Evolutionary conservation across 2,113 vertebrate species (phyloP), one percentile per base, ranked within the genome.

Genomic region (Caranx melampygus): DNA sequence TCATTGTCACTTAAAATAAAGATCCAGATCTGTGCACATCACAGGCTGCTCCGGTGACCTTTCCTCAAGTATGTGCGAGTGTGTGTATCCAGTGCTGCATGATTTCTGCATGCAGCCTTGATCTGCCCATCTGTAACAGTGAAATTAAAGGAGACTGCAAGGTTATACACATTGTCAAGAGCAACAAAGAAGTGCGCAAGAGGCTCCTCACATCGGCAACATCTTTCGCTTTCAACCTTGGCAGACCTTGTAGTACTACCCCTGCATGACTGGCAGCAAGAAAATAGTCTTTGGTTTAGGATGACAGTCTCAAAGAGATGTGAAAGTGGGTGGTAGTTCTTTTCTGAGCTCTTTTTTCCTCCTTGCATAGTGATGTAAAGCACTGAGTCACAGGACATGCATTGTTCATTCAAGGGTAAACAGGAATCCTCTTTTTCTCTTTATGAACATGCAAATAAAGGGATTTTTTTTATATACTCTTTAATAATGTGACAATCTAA

Each of bases 141-240:
- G n/a, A 84, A 83, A 85, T 64, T 31, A 87, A 87, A 83, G 63
- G 77, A 59, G 82, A 80, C 49, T 78, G 58, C 82, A 88, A 90
- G 85, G 90, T 90, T 90, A 72, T 51, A 54, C 59, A 40, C 33
- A 70, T 44, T 74, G 79, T 85, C 71, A 57, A 67, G 62, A 72
- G 73, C 9, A 12, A 72, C 72, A 79, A 78, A 85, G 78, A 69
- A 54, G 66, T 1, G 15, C 3, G 14, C 16, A 37, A 81, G 45
- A 79, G 71, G 26, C 42, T 68, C 59, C 63, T 78, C 52, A 72
- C 72, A 80, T 88, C 57, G 7, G 57, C 67, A 26, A 60, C 78
- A 76, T 87, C 51, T 79, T 71, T 79, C 54, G 60, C 82, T 81
- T 85, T 83, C 75, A 89, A 90, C 92, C 88, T 87, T 88, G 84